Percentiles rank a stretch among this genome's conserved stretches.
These are phyloP conservation scores for Fragum sueziense DNA, from an alignment of 2,888 invertebrate genomes.

Conservation along the genomic window DNA sequence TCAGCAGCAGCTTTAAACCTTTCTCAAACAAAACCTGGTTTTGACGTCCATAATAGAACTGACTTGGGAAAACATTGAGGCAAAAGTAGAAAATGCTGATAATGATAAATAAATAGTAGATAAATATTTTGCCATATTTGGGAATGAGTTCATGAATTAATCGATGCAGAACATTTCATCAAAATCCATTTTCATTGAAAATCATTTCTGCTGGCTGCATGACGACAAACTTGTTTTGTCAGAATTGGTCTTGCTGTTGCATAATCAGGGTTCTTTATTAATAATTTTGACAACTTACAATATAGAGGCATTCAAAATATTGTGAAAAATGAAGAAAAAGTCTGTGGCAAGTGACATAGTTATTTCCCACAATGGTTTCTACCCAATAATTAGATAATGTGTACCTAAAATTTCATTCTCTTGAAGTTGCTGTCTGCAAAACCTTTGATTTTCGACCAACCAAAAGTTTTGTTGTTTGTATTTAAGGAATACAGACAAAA, in stretches of 20 bases:
- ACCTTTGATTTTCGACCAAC: background rate
- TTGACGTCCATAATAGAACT: too few species aligned
- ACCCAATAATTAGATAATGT: background rate
- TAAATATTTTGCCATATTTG: too few species aligned
- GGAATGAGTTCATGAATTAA: too few species aligned
- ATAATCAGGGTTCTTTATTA: background rate
- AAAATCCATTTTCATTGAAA: background rate
- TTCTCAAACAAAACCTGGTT: too few species aligned
- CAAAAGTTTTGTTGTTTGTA: background rate
- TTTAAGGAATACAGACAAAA: background rate
- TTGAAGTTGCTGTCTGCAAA: background rate
- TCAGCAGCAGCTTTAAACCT: too few species aligned
- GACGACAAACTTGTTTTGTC: background rate
- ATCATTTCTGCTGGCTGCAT: background rate
- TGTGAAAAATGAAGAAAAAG: constrained; percentile 6
- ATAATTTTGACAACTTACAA: background rate
- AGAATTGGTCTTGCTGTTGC: background rate
- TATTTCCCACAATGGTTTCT: constrained; percentile 4
- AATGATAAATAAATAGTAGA: too few species aligned
- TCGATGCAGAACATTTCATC: too few species aligned
- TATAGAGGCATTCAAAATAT: background rate
- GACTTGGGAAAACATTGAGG: too few species aligned
- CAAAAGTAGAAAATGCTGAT: too few species aligned
- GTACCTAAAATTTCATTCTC: background rate
- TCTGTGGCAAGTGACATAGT: background rate